Evolutionary conservation across 2,797 vertebrate genomes (phyloP).

Genomic region (Eulemur albifrons): DNA sequence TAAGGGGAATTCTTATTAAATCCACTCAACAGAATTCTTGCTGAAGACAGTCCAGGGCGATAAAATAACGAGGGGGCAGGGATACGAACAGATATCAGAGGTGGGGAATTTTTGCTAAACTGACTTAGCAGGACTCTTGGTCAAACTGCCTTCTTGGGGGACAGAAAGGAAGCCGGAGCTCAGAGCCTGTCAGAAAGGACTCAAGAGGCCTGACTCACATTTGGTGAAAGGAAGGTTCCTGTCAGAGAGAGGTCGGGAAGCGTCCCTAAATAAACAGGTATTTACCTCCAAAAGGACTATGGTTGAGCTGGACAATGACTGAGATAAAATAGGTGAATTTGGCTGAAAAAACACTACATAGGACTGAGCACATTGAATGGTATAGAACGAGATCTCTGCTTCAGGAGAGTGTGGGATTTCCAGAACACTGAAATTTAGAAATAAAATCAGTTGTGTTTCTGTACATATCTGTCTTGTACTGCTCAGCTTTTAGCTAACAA

Average conservation of each 20-base stretch:
- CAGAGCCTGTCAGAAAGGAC: background rate
- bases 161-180: background rate
- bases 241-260: background rate
- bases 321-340: background rate
- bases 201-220: background rate
- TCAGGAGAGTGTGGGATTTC: background rate
- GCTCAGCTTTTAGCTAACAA: background rate
- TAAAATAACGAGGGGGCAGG: background rate
- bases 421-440: background rate
- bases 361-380: background rate
- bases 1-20: conserved; percentile 6
- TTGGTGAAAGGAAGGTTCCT: background rate
- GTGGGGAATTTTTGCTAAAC: background rate
- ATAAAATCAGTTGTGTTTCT: background rate
- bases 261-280: background rate
- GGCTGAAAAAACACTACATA: background rate
- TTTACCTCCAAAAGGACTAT: background rate
- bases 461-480: background rate
- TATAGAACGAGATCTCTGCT: background rate
- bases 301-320: background rate
- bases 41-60: background rate
- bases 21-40: background rate
- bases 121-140: background rate
- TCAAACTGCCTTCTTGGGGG: background rate
- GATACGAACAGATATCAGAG: background rate